Conservation (phyloP, 2,113 vertebrate genomes). For the Brienomyrus brachyistius region DNA sequence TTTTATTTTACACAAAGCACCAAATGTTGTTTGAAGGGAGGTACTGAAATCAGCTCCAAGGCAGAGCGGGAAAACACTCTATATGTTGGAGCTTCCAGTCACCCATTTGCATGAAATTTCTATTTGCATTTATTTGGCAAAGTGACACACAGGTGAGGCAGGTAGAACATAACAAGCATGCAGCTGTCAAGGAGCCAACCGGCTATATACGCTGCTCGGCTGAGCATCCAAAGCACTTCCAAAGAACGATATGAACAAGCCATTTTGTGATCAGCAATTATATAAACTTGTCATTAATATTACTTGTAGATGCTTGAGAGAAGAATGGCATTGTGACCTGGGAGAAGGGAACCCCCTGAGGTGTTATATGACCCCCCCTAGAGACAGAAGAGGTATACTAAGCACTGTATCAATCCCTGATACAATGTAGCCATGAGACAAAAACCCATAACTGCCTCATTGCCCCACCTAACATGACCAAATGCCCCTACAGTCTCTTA, state of each 20-base stretch:
- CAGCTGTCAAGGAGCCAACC: neutral
- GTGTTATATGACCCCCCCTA: neutral
- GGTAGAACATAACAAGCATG: neutral
- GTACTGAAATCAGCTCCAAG: neutral
- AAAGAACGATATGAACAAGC: neutral
- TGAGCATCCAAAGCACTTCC: neutral
- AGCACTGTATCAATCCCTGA: neutral
- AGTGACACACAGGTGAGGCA: neutral
- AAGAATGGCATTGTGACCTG: neutral
- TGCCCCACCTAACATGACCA: neutral
- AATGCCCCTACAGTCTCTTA: neutral
- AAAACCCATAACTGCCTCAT: neutral
- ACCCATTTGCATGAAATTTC: neutral
- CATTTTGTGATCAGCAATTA: neutral
- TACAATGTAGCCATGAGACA: neutral
- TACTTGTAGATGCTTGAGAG: neutral
- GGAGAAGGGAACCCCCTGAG: neutral
- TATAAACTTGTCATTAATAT: neutral
- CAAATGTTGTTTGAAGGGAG: neutral
- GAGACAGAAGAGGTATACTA: neutral
- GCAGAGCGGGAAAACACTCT: neutral
- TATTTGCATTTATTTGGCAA: neutral
- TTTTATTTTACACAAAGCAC: neutral
- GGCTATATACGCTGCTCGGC: neutral
- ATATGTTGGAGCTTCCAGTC: neutral